Evolutionary conservation across 2,888 invertebrate genomes (phyloP), one percentile per base, ranked within the genome.

Genomic region (Thyatira batis): DNA sequence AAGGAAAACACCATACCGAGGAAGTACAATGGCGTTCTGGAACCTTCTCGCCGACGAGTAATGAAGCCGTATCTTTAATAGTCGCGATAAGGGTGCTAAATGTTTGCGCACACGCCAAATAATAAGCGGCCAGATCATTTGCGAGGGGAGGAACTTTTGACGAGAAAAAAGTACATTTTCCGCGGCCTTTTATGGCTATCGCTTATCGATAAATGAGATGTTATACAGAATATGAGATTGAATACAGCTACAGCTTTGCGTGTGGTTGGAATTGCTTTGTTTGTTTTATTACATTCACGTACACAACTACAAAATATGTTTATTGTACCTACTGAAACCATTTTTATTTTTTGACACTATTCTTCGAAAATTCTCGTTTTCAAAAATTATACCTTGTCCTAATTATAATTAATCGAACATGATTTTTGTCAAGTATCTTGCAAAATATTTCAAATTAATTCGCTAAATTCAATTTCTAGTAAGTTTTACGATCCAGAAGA

Each of bases 51-150:
- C 69, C 60, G 62, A 64, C 76, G 69, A 58, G 86, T 90, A 92
- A 92, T 92, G 92, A 91, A 92, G 91, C 90, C 88, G 84, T 91
- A 90, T 89, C 89, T 88, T 86, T 91, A 92, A 91, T 89, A 83
- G 89, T 76, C 73, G 70, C 83, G 92, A 91, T 92, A 92, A 92
- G 89, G 84, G 81, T 73, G 85, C 85, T 87, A 88, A 91, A 92
- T 92, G 92, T 89, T 90, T 89, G 91, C 80, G 88, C 87, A 87
- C 91, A 90, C 90, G 90, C 91, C 89, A 90, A 90, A 91, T 90
- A 90, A 91, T 91, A 91, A 89, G 86, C 85, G 86, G 65, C 76
- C 77, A 84, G 87, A 89, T 89, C 91, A 89, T 90, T 89, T 89
- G 82, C 83, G 85, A 79, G 81, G 88, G 84, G 83, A 71, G 77